A percentile compares a stretch with the other conserved stretches of the same genome.
These are phyloP conservation scores for Octonoba sinensis DNA, from an alignment of 2,888 invertebrate genomes.

Conservation along the genomic window DNA sequence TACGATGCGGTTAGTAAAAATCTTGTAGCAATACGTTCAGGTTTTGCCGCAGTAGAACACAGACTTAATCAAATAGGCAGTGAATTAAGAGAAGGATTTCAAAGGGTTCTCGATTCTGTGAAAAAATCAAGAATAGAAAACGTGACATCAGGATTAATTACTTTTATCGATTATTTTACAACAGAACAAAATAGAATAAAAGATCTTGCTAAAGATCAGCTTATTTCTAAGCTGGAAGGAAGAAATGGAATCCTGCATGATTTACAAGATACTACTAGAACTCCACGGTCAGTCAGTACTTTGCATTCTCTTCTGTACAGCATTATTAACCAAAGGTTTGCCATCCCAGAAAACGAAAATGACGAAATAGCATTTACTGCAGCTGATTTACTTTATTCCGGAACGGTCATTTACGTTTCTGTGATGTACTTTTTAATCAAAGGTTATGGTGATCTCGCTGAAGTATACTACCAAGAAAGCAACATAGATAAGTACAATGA, in stretches of 20 bases:
- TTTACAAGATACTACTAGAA: not conserved
- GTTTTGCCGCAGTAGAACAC: too few species aligned
- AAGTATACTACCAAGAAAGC: not conserved
- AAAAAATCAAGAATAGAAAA: not conserved
- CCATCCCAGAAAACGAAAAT: not conserved
- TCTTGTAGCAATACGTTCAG: too few species aligned
- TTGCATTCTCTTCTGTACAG: not conserved
- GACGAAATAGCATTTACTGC: not conserved
- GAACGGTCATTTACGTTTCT: not conserved
- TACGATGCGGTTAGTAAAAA: too few species aligned
- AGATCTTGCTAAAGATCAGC: not conserved
- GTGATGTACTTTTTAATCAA: constrained; percentile 4
- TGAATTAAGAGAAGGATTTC: not conserved
- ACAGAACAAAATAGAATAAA: not conserved
- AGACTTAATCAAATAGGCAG: not conserved
- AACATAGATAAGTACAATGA: not conserved
- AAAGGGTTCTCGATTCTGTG: not conserved
- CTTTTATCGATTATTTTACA: not conserved
- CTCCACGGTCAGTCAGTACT: not conserved
- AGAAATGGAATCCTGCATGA: not conserved
- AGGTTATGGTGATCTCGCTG: not conserved
- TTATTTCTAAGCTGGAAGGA: not conserved
- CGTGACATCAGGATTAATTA: not conserved
- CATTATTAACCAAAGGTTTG: not conserved
- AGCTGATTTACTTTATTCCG: not conserved